Evolutionary conservation across 2,888 invertebrate species (phyloP).

Genomic region (Clepsis dumicolana): DNA sequence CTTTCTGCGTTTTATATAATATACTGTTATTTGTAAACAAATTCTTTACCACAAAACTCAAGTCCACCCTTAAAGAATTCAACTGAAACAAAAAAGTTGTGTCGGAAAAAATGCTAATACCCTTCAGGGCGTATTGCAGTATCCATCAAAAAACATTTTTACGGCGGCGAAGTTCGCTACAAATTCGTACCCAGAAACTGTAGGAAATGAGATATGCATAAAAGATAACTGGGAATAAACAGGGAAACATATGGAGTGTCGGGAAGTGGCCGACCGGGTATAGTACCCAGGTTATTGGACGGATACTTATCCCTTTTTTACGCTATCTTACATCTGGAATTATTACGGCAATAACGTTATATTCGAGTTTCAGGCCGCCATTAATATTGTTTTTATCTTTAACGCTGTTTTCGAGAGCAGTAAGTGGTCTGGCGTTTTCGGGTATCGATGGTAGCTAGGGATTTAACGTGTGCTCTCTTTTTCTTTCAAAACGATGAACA

Average conservation of each 20-base stretch:
- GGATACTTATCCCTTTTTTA: slow-evolving; percentile 49
- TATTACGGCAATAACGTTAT: slow-evolving; percentile 45
- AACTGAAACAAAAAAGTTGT: slow-evolving; percentile 18
- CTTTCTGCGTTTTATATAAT: neutral
- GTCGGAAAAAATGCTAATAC: slow-evolving; percentile 37
- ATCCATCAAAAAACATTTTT: slow-evolving; percentile 44
- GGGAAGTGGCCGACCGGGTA: slow-evolving; percentile 48
- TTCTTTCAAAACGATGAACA: no score
- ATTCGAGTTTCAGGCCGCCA: slow-evolving; percentile 29
- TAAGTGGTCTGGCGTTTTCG: neutral
- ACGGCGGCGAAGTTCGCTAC: slow-evolving; percentile 38
- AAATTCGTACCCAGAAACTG: slow-evolving; percentile 46
- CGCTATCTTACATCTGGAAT: slow-evolving; percentile 51
- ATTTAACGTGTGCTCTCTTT: no score
- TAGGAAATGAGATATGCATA: slow-evolving; percentile 62
- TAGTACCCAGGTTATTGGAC: slow-evolving; percentile 53
- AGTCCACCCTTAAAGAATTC: slow-evolving; percentile 19
- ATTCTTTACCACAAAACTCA: slow-evolving; percentile 11
- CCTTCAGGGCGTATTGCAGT: slow-evolving; percentile 37
- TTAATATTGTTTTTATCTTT: slow-evolving; percentile 37
- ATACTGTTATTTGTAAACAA: neutral
- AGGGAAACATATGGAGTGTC: slow-evolving; percentile 47
- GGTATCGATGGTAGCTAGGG: no score
- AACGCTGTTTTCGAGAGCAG: slow-evolving; percentile 12
- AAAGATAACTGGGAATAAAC: slow-evolving; percentile 59